Conservation (phyloP, 2,888 invertebrate species). For the Netelia melanura region DNA sequence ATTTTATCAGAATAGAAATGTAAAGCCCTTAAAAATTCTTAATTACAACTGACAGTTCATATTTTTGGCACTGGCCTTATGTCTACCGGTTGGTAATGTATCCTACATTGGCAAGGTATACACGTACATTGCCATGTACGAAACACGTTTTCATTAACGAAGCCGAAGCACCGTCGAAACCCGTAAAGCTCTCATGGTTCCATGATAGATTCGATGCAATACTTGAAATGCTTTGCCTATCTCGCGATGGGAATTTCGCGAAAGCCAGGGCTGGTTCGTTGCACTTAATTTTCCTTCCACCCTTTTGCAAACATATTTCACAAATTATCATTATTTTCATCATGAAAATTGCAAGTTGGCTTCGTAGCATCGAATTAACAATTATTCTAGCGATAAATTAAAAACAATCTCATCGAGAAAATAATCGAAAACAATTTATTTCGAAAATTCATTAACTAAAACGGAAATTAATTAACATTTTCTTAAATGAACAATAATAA, state of each 20-base stretch:
- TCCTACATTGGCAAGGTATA: no score
- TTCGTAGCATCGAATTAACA: no score
- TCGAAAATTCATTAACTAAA: background rate
- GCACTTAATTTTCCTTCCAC: background rate
- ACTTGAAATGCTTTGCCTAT: slow-evolving; percentile 37
- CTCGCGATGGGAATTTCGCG: slow-evolving; percentile 27
- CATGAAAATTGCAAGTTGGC: no score
- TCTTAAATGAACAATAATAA: no score
- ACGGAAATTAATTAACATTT: background rate
- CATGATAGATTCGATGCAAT: slow-evolving; percentile 16
- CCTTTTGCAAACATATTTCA: background rate
- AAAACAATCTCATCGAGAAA: background rate
- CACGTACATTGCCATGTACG: background rate
- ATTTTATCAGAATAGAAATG: no score
- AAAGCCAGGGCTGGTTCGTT: slow-evolving; percentile 3
- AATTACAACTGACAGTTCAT: no score
- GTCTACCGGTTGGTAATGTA: no score
- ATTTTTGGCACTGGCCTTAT: no score
- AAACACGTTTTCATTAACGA: slow-evolving; percentile 55
- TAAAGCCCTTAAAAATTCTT: no score
- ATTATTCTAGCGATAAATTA: background rate
- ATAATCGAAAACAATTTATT: background rate
- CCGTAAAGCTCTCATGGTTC: slow-evolving; percentile 10
- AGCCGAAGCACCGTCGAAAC: slow-evolving; percentile 46
- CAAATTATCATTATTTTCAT: background rate